Base-by-base conservation (phyloP, 2,113 vertebrate genomes). In the Nestor notabilis region DNA sequence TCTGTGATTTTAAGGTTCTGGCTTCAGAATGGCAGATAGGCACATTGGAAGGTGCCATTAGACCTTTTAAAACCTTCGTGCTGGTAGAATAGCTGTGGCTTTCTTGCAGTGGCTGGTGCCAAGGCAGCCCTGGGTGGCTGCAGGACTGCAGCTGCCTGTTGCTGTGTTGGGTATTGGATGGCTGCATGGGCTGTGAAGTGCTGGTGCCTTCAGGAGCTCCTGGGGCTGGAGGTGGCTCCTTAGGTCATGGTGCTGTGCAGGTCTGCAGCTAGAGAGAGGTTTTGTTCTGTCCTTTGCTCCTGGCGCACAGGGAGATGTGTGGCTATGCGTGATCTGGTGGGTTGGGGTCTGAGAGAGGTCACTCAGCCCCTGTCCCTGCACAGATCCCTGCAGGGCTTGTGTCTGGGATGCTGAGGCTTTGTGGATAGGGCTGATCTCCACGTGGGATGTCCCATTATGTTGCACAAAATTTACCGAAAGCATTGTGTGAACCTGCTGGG, bases 241-340 rank as follows among this genome's bases (percentile, higher is more conserved):
- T 0, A 2, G 14, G 44, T n/a, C 43, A 4, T 0, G 7, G 49
- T 79, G 28, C 39, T 50, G 64, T 31, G 4, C 39, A 83, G n/a
- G 60, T 64, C 58, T 78, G 80, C 72, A 64, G 39, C 52, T 80
- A 29, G 7, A 35, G 29, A 53, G 43, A 15, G 18, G 5, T 24
- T 17, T 43, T 29, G 13, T 33, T n/a, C 65, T 29, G n/a, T 56
- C 28, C 64, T 91, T 46, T 47, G 50, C 65, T 68, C 43, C n/a
- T 41, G 29, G 0, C 0, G 4, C 27, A 17, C 0, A 0, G 19
- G 66, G 23, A 66, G 31, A 21, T 0, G 3, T 29, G 43, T 50
- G 75, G 41, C 50, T 50, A 29, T 15, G 37, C 2, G 9, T 37
- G 39, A n/a, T 41, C 24, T 46, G 37, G 24, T 10, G 28, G 37